Evolutionary conservation across 2,888 invertebrate species (phyloP), one percentile per base, ranked within the genome.

Genomic region (Drosophila setosimentum): DNA sequence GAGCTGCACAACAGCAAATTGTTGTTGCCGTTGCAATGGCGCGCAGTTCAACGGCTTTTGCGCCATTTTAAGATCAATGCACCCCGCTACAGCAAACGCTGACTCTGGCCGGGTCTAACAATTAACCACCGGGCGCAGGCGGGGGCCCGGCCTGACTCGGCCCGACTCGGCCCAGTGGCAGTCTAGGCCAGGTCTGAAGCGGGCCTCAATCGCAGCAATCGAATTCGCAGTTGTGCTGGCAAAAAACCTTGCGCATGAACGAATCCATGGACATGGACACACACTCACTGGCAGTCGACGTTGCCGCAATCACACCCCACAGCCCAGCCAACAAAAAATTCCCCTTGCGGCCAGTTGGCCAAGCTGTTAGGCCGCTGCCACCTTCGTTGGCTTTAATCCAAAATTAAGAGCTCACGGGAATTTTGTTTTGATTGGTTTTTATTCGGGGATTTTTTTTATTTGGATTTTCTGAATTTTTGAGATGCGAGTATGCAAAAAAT

Each of bases 51-150:
- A 92, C 86, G 91, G 92, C 91, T 88, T 91, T 92, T 91, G 91
- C 87, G 89, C 91, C 92, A 91, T 92, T 92, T 91, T 89, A 83
- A 92, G 91, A 92, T 86, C 91, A 92, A 92, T 91, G 91, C 91
- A 92, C 91, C 91, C 82, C 86, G 80, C 80, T 65, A 78, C 53
- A 72, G 62, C 78, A 58, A 51, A 55, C n/a, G 27, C 67, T 30
- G 62, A 61, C 61, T 58, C 18, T 58, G 21, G 60, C 61, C 55
- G 45, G 68, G 68, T 68, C 73, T 58, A 76, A 76, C 78, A 76
- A 76, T 76, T 77, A 72, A 45, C 61, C 62, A 60, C 42, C 42
- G 45, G 60, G 60, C 60, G 45, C 45, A 45, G 45, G 45, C 45
- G 45, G 45, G 45, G 69, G 71, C 70, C 71, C 69, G 61, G 70